phyloP scores from a whole-genome alignment of 2,113 vertebrate genomes.

The Prinia subflava region DNA sequence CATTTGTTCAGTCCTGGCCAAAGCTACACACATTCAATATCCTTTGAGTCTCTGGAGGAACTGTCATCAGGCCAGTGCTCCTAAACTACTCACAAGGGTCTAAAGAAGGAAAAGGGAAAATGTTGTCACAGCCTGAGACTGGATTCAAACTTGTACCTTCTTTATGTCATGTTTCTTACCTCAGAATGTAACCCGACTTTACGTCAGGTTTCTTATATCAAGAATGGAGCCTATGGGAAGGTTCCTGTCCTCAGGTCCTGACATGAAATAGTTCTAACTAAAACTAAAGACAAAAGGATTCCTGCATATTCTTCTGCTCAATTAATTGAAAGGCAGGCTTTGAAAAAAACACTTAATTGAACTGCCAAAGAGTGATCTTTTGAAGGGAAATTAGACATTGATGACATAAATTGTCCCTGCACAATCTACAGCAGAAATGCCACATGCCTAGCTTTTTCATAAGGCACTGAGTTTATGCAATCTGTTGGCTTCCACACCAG shows the following conservation, averaged over 20 bases:
- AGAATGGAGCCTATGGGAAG: not conserved
- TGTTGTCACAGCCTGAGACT: not conserved
- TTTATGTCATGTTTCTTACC: not conserved
- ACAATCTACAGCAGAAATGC: not conserved
- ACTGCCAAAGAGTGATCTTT: not conserved
- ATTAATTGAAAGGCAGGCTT: not conserved
- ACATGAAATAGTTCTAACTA: not conserved
- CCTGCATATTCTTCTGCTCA: not conserved
- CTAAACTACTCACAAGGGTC: not conserved
- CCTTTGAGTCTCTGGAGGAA: not conserved
- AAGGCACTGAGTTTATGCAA: not conserved
- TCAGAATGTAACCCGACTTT: not conserved
- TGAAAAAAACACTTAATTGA: not conserved
- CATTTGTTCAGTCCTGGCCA: not conserved
- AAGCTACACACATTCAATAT: not conserved
- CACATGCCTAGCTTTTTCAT: not conserved
- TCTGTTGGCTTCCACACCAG: not conserved
- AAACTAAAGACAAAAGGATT: not conserved
- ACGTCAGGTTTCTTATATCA: not conserved
- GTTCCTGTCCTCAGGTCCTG: not conserved
- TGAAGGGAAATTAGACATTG: fast-evolving
- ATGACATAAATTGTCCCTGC: not conserved
- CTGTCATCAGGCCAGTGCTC: not conserved
- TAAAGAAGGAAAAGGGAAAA: not conserved
- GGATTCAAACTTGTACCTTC: not conserved